These are phyloP conservation scores for Amphiprion percula DNA, from an alignment of 2,113 vertebrate genomes.

Conservation along the genomic window DNA sequence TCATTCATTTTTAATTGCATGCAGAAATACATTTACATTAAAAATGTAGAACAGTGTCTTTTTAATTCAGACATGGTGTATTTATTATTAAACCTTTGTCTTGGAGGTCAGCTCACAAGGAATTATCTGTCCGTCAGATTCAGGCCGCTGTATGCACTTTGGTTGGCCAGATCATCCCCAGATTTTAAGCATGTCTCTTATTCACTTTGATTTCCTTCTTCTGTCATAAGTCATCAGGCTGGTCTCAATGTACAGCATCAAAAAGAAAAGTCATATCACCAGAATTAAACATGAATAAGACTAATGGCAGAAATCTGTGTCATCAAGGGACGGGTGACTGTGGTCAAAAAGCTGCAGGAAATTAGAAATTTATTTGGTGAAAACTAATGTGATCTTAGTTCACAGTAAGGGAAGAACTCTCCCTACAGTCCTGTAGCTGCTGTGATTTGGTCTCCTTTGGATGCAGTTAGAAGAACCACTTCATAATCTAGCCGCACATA, in stretches of 20 bases:
- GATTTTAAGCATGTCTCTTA: slow-evolving; percentile 69
- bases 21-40: slow-evolving; percentile 87
- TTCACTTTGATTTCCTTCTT: slow-evolving; percentile 79
- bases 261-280: slow-evolving; percentile 49
- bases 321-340: slow-evolving; percentile 43
- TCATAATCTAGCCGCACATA: background rate
- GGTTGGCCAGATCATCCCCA: slow-evolving; percentile 49
- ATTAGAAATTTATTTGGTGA: slow-evolving; percentile 37
- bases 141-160: slow-evolving; percentile 46
- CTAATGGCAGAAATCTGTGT: slow-evolving; percentile 37
- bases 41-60: slow-evolving; percentile 85
- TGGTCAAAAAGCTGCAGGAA: slow-evolving; percentile 44
- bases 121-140: slow-evolving; percentile 79
- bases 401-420: slow-evolving; percentile 5
- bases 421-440: background rate
- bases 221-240: slow-evolving; percentile 62
- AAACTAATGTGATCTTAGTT: slow-evolving; percentile 39
- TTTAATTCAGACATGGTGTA: slow-evolving; percentile 85
- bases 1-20: slow-evolving; percentile 87
- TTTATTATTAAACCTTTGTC: slow-evolving; percentile 87
- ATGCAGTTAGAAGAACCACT: background rate
- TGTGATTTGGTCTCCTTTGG: slow-evolving; percentile 1
- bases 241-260: slow-evolving; percentile 49
- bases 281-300: slow-evolving; percentile 63
- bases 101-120: slow-evolving; percentile 82